Conservation (phyloP, 2,113 vertebrate species). For the Aptenodytes patagonicus region DNA sequence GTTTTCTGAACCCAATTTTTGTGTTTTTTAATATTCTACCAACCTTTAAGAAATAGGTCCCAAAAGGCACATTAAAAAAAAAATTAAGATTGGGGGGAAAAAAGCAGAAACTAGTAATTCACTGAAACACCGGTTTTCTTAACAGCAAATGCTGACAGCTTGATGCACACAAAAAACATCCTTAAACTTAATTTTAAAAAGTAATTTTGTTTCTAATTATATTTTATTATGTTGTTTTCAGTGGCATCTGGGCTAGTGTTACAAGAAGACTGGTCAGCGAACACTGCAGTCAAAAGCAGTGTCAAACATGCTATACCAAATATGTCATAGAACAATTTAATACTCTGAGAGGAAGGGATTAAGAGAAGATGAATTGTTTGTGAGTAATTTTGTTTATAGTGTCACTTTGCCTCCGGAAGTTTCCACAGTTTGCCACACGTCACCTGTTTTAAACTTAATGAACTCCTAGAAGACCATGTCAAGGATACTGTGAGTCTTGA, state of each 20-base stretch:
- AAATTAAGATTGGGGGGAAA: not conserved
- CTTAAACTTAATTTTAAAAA: not conserved
- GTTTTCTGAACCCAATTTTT: not conserved
- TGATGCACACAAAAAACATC: not conserved
- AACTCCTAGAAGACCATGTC: not conserved
- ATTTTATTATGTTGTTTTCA: not conserved
- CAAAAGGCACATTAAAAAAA: not conserved
- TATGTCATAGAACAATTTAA: not conserved
- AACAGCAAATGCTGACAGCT: not conserved
- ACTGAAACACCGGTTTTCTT: not conserved
- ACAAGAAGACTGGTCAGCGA: not conserved
- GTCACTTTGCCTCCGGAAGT: not conserved
- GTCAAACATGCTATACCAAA: not conserved
- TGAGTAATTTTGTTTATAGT: conserved; percentile 43
- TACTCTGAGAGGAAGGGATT: not conserved
- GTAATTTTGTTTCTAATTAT: not conserved
- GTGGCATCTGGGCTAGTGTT: not conserved
- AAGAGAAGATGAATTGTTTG: conserved; percentile 12
- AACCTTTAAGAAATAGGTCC: not conserved
- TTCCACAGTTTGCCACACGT: not conserved
- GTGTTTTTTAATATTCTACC: not conserved
- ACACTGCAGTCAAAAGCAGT: not conserved
- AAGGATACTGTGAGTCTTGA: not conserved
- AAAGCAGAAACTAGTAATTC: not conserved
- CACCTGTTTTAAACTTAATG: conserved; percentile 9